phyloP scores from a whole-genome alignment of 2,888 invertebrate species.

The Galerucella pusilla region DNA sequence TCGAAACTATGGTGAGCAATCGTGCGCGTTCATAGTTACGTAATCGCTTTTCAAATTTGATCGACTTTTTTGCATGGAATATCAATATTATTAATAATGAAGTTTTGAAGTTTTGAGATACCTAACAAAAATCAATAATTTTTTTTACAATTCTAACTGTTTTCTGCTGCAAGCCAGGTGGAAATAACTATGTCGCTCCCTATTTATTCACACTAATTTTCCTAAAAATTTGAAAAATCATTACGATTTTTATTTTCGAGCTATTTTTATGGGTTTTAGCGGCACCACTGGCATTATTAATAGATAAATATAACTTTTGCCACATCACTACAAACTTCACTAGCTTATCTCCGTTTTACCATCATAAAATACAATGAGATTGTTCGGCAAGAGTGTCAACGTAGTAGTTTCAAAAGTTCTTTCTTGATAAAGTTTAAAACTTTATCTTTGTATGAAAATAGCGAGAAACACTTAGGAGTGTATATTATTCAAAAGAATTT shows the following conservation, averaged over 20 bases:
- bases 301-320: conserved; percentile 34
- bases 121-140: too few relatives aligned
- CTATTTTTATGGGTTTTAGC: background rate
- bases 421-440: conserved; percentile 14
- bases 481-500: conserved; percentile 7
- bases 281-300: conserved; percentile 25
- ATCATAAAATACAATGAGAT: conserved; percentile 20
- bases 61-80: too few relatives aligned
- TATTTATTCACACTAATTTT: too few relatives aligned
- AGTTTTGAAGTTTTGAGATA: too few relatives aligned
- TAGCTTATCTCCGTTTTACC: conserved; percentile 28
- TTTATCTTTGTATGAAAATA: background rate
- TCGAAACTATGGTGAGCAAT: too few relatives aligned
- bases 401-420: conserved; percentile 19
- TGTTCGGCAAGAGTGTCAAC: conserved; percentile 10
- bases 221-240: too few relatives aligned
- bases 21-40: too few relatives aligned
- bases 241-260: background rate
- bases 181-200: too few relatives aligned
- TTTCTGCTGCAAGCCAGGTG: too few relatives aligned
- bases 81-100: too few relatives aligned
- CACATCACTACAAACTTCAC: conserved; percentile 32
- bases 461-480: background rate
- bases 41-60: too few relatives aligned
- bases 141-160: too few relatives aligned